These are phyloP conservation scores for Clarias fuscus DNA, from an alignment of 2,797 vertebrate genomes.

Conservation along the genomic window DNA sequence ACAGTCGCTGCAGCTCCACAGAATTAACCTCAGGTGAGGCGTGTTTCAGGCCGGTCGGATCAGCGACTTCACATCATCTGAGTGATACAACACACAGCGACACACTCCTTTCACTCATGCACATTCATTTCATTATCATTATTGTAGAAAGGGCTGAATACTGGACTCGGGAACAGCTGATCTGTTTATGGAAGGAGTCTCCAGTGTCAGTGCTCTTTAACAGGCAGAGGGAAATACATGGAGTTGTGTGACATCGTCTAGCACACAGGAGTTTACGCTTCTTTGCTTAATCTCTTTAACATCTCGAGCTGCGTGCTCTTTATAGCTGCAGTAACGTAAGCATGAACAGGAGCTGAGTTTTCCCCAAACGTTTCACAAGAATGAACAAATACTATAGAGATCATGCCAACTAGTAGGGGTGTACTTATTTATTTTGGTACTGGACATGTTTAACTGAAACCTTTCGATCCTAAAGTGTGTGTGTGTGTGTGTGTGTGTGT, in stretches of 20 bases:
- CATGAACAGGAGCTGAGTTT: background rate
- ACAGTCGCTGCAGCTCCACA: slow-evolving; percentile 73
- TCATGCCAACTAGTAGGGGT: too few species aligned
- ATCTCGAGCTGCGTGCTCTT: background rate
- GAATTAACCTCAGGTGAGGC: slow-evolving; percentile 83
- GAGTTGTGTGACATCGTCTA: too few species aligned
- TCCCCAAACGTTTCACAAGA: background rate
- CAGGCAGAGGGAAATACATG: background rate
- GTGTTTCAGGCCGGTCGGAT: background rate
- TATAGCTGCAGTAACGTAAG: background rate
- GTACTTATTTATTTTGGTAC: too few species aligned
- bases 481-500: slow-evolving; percentile 10
- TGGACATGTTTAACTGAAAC: too few species aligned
- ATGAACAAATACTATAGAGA: too few species aligned
- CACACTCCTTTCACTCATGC: background rate
- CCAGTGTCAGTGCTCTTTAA: background rate
- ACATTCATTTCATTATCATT: background rate
- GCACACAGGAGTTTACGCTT: background rate
- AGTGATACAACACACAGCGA: background rate
- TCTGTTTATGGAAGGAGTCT: background rate
- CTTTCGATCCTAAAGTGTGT: background rate
- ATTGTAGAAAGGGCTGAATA: background rate
- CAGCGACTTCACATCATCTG: too few species aligned
- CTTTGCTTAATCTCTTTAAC: background rate
- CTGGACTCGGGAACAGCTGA: background rate